Percentiles rank a stretch among this genome's conserved stretches.
These are phyloP conservation scores for Deroptyus accipitrinus DNA, from an alignment of 2,113 vertebrate genomes.

Conservation along the genomic window DNA sequence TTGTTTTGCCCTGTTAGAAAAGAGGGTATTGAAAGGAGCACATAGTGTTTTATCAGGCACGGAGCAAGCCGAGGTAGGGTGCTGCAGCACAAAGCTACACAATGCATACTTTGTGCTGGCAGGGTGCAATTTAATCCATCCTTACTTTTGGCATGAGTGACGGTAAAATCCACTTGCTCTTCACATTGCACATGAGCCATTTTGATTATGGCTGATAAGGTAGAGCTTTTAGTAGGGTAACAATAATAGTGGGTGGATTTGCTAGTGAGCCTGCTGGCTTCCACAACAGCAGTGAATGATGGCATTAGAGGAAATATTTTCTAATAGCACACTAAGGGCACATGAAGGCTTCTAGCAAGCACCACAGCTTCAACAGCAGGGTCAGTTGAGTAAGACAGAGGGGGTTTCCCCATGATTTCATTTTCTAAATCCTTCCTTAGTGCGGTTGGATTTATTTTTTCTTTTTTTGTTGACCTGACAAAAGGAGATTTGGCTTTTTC, in stretches of 20 bases:
- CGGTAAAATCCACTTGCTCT: slow-evolving; percentile 30
- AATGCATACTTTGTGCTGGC: slow-evolving; percentile 54
- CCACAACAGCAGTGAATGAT: slow-evolving; percentile 7
- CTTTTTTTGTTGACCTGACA: not conserved
- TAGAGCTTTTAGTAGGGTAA: not conserved
- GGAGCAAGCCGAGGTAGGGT: not conserved
- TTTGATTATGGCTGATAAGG: not conserved
- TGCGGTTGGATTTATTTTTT: not conserved
- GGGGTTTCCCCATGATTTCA: not conserved
- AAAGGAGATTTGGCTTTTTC: not conserved
- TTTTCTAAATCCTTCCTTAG: not conserved
- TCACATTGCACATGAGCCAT: not conserved
- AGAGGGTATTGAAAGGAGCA: not conserved
- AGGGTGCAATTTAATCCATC: slow-evolving; percentile 59
- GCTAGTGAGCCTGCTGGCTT: slow-evolving; percentile 31
- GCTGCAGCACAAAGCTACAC: slow-evolving; percentile 6
- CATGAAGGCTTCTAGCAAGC: not conserved
- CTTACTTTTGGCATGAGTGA: slow-evolving; percentile 1
- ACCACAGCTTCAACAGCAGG: not conserved
- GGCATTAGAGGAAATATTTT: slow-evolving; percentile 44
- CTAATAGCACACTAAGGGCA: not conserved
- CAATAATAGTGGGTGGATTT: slow-evolving; percentile 36
- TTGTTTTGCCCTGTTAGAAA: not conserved
- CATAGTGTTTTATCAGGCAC: not conserved
- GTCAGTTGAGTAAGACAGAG: not conserved